Evolutionary conservation across 2,888 invertebrate genomes (phyloP).

Genomic region (Trichogramma dendrolimi): DNA sequence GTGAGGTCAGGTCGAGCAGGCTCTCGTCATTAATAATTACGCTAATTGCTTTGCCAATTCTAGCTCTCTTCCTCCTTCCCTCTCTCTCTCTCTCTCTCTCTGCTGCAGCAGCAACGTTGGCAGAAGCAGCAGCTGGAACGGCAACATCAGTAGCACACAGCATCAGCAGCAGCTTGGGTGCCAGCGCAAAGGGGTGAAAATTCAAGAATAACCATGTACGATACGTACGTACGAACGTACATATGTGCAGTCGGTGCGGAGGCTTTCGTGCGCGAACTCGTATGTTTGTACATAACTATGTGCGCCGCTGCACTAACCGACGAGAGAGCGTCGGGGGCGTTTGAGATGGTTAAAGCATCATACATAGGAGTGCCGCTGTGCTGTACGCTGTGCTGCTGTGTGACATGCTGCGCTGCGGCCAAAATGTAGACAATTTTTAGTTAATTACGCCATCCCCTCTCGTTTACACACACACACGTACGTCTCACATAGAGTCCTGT

Average conservation of each 20-base stretch:
- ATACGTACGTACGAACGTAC: no score
- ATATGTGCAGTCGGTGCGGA: no score
- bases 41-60: conserved; percentile 32
- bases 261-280: background rate
- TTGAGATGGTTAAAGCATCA: no score
- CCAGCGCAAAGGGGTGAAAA: background rate
- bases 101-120: background rate
- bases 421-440: conserved; percentile 41
- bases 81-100: background rate
- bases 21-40: conserved; percentile 33
- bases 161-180: background rate
- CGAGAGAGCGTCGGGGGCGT: no score
- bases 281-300: conserved; percentile 15
- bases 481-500: no score
- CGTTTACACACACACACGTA: no score
- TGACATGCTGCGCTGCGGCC: conserved; percentile 26
- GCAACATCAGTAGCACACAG: no score
- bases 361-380: no score
- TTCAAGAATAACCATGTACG: no score
- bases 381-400: no score
- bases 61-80: conserved; percentile 12
- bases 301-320: background rate
- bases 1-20: background rate
- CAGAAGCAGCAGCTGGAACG: no score
- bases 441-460: conserved; percentile 37